Percentiles rank a stretch among this genome's conserved stretches.
Evolutionary conservation across 2,797 vertebrate genomes (phyloP).

Genomic region (Okamejei kenojei): DNA sequence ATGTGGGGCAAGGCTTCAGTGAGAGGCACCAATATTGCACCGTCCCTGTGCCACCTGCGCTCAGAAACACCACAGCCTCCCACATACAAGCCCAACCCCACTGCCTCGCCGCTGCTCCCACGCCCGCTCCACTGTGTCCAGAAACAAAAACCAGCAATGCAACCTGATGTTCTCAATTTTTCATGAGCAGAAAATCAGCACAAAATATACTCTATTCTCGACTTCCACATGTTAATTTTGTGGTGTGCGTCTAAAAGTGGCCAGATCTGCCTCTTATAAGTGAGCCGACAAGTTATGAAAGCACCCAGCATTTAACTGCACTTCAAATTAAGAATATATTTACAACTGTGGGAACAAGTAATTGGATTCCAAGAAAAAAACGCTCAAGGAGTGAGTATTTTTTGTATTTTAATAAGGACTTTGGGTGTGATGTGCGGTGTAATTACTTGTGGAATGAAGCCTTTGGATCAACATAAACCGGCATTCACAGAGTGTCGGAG

Average conservation of each 20-base stretch:
- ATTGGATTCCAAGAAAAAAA: neutral
- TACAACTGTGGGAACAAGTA: constrained; percentile 3
- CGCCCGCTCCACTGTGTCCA: no score
- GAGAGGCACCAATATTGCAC: neutral
- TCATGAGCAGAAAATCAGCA: neutral
- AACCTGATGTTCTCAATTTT: neutral
- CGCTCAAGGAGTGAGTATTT: neutral
- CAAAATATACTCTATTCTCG: neutral
- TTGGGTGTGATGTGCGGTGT: neutral
- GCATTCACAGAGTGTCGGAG: neutral
- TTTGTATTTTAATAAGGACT: constrained; percentile 19
- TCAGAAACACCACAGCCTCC: neutral
- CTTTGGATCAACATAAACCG: neutral
- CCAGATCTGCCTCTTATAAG: neutral
- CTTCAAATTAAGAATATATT: constrained; percentile 6
- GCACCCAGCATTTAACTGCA: neutral
- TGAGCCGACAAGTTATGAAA: neutral
- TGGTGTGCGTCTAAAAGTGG: neutral
- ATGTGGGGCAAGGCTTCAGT: neutral
- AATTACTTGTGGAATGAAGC: constrained; percentile 28
- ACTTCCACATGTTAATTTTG: neutral
- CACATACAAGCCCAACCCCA: neutral
- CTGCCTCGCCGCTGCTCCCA: neutral
- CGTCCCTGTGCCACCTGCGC: no score
- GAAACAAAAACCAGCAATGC: neutral